These are phyloP conservation scores for Saccostrea glomerata DNA, from an alignment of 1,140 invertebrate genomes.

Conservation along the genomic window DNA sequence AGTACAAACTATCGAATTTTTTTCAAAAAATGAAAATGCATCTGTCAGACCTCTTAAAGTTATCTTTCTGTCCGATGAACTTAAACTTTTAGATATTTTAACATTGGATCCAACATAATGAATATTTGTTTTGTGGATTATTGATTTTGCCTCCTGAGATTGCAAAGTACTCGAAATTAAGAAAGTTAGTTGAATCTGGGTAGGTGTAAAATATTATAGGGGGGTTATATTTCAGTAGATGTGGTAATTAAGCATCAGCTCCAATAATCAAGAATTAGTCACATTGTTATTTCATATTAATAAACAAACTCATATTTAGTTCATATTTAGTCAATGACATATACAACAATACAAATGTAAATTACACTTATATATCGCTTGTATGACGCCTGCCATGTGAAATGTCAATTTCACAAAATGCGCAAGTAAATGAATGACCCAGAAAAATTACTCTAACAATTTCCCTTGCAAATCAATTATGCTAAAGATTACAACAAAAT, in stretches of 20 bases:
- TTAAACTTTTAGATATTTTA: too few species aligned
- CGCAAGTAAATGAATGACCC: background rate
- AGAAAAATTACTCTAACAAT: background rate
- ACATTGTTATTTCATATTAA: constrained; percentile 5
- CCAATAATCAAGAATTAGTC: constrained; percentile 6
- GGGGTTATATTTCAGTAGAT: background rate
- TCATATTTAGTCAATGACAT: background rate
- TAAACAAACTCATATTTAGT: background rate
- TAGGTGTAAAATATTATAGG: background rate
- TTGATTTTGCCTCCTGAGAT: background rate
- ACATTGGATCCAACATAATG: too few species aligned
- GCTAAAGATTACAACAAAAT: background rate
- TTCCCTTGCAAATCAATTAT: background rate
- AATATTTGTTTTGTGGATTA: too few species aligned
- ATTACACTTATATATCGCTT: background rate
- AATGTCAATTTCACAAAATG: background rate
- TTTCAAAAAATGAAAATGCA: too few species aligned
- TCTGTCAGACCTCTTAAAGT: too few species aligned
- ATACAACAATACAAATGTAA: background rate
- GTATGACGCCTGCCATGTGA: background rate
- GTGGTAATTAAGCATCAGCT: constrained; percentile 4
- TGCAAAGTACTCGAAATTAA: background rate
- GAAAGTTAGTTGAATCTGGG: background rate
- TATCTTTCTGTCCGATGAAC: too few species aligned
- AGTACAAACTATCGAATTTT: too few species aligned